Conservation (phyloP, 2,113 vertebrate genomes). For the rabbit (Oryctolagus cuniculus) region mOryCun1.1 NC_091439.1:84663001-84663500, state of each 20-base stretch:
- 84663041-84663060: background rate
- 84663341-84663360: background rate
- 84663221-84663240: background rate
- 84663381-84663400: background rate
- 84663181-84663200: too few species aligned
- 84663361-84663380: background rate
- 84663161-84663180: background rate
- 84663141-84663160: background rate
- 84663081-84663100: background rate
- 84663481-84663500: too few species aligned
- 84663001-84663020: constrained; percentile 13
- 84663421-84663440: background rate
- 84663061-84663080: background rate
- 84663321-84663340: background rate
- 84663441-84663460: background rate
- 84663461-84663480: background rate
- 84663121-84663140: constrained; percentile 18
- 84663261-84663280: background rate
- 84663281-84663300: background rate
- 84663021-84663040: background rate
- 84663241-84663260: background rate
- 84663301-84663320: background rate
- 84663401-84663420: background rate
- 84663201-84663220: background rate
- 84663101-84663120: background rate